Evolutionary conservation across 2,113 vertebrate species (phyloP), one percentile per base, ranked within the genome.

Genomic region (Catharus bicknelli): DNA sequence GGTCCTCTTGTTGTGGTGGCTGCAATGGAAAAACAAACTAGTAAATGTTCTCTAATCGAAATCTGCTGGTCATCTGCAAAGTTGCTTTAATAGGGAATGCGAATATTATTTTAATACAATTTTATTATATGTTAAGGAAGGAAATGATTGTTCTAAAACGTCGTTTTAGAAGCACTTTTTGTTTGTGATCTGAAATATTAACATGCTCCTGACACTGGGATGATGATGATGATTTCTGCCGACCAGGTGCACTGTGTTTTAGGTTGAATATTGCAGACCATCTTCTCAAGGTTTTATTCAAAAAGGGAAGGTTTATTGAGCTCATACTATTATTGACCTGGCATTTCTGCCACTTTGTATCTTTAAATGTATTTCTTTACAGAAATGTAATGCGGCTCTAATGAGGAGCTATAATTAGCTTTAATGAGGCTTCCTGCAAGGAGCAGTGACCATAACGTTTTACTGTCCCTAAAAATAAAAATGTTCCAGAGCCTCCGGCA

Each of bases 1-100:
- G 25, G 16, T 42, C 43, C 30, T 58, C 43, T 43, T 51, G 16
- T 26, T 58, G 36, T 0, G 0, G 70, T 0, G 2, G 10, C 43
- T 42, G 82, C 43, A 85, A 12, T 15, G 16, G 32, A 27, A 30
- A 63, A 16, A 38, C 12, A 42, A 40, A 14, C 5, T 10, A 11
- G 19, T 16, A 17, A 21, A 69, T 22, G 9, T 40, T 70, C 45
- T 72, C 36, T 43, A 17, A 53, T 55, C 45, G 48, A 77, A 58
- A 42, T 67, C 48, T 26, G 16, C 38, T 58, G 34, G 21, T 59
- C 19, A 57, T 83, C 55, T n/a, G n/a, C 8, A 3, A 10, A 55
- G 13, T 13, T 40, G 64, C 16, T 45, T 42, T 29, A 68, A 45
- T 15, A 74, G 7, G 14, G 29, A 57, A 47, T 20, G 30, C 16